These are phyloP conservation scores for Sminthurinus aureus DNA, from an alignment of 2,888 invertebrate species.

Conservation along the genomic window DNA sequence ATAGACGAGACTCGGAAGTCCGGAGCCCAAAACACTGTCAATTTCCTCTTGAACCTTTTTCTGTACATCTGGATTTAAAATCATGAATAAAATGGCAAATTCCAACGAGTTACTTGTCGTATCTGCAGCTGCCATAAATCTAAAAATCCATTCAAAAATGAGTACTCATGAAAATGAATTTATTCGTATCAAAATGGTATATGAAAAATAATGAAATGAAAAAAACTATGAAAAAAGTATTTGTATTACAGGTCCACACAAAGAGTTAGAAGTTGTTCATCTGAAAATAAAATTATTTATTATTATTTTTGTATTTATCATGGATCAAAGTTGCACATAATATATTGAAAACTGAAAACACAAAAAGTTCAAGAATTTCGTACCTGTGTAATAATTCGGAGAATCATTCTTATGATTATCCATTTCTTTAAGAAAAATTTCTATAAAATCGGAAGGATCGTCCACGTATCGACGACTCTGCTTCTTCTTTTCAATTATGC, in stretches of 20 bases:
- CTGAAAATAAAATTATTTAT: conserved; percentile 13
- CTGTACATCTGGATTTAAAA: conserved; percentile 24
- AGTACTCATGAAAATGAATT: too few species aligned
- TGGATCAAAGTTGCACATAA: too few species aligned
- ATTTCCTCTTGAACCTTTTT: conserved; percentile 37
- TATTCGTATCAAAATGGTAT: too few species aligned
- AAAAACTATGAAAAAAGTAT: background rate
- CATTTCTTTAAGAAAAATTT: conserved; percentile 33
- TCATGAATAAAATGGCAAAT: conserved; percentile 35
- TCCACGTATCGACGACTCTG: background rate
- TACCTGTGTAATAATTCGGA: conserved; percentile 26
- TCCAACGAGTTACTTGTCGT: conserved; percentile 16
- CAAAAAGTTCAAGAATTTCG: background rate
- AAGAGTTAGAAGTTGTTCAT: conserved; percentile 27
- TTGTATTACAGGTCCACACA: conserved; percentile 1
- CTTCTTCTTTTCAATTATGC: conserved; percentile 21
- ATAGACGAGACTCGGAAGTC: background rate
- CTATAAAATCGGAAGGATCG: conserved; percentile 25
- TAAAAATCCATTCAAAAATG: too few species aligned
- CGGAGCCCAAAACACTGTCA: background rate
- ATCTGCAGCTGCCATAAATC: background rate
- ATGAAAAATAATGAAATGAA: too few species aligned
- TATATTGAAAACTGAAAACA: too few species aligned
- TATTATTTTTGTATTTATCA: too few species aligned
- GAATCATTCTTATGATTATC: background rate